A percentile compares a stretch with the other conserved stretches of the same genome.
These are phyloP conservation scores for Kryptolebias marmoratus DNA, from an alignment of 2,113 vertebrate genomes.

Conservation along the genomic window DNA sequence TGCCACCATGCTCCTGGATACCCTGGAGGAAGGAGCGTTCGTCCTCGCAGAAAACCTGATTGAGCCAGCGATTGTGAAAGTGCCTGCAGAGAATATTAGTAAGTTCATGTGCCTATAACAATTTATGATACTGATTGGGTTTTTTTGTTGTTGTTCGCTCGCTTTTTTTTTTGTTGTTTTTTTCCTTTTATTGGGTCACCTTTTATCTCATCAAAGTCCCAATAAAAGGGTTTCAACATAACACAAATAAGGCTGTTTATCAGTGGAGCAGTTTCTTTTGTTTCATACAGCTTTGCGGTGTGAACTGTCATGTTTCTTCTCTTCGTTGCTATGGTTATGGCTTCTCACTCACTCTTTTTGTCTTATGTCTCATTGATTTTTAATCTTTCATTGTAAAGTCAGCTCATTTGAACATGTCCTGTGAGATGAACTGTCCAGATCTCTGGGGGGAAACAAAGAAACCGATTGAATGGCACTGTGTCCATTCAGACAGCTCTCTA, in stretches of 20 bases:
- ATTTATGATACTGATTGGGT: constrained; percentile 9
- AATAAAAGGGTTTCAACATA: constrained; percentile 16
- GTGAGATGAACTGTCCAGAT: constrained; percentile 64
- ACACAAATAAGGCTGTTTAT: constrained; percentile 52
- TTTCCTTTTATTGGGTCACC: background rate
- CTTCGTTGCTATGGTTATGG: constrained; percentile 70
- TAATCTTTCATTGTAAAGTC: constrained; percentile 67
- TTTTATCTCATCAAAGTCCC: constrained; percentile 6
- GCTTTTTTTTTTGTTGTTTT: constrained; percentile 1
- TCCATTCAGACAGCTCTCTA: constrained; percentile 49
- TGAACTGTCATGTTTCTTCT: constrained; percentile 56
- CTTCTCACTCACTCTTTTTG: constrained; percentile 49
- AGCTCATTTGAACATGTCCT: constrained; percentile 50
- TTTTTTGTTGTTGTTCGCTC: constrained; percentile 5
- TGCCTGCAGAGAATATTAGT: constrained; percentile 98
- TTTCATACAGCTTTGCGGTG: constrained; percentile 59
- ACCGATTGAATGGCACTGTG: constrained; percentile 53
- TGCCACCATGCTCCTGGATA: constrained; percentile 97
- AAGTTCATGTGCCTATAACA: constrained; percentile 67
- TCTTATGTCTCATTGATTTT: constrained; percentile 73
- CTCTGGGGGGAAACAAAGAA: constrained; percentile 65
- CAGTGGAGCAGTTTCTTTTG: constrained; percentile 62
- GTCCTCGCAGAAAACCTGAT: constrained; percentile 97
- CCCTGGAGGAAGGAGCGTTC: constrained; percentile 96
- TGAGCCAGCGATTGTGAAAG: constrained; percentile 95